Evolutionary conservation across 2,888 invertebrate genomes (phyloP), one percentile per base, ranked within the genome.

Genomic region (Lathronympha strigana): DNA sequence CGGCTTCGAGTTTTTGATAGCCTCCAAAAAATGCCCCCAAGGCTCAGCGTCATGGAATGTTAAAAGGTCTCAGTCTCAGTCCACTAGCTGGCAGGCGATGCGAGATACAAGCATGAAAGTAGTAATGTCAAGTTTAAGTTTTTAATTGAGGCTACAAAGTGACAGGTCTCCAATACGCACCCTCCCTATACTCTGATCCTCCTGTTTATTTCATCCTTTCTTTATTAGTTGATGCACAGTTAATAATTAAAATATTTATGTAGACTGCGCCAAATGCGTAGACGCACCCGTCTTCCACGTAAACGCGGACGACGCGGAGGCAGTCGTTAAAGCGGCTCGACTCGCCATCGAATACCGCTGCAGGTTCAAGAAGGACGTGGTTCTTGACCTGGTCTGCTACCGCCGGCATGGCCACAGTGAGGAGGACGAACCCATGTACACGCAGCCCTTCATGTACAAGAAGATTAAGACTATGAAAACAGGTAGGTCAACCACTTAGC

Each of bases 261-360:
- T 73, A 88, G 94, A 98, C 85, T 96, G 98, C 57, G 98, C 97
- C 0, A 95, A 97, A 74, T 96, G 97, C 55, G 96, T 97, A 13
- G 96, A 97, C 78, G 97, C 98, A 11, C 98, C 98, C 0, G 96
- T 99, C 69, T 95, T 98, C 90, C 98, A 98, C 85, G 98, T 98
- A 19, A 98, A 98, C 82, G 97, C 95, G 11, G 98, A 98, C 83
- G 97, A 98, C 86, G 96, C 98, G 0, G 98, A 98, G 80, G 97
- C 97, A 13, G 98, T 98, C 45, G 94, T 97, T 79, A 95, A 97
- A 82, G 97, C 96, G 13, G 97, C 96, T 75, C 95, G 96, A 75
- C 94, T 98, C 17, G 98, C 98, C 33, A 96, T 98, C 51, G 97
- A 98, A 82, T 99, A 95, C 95, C 94, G 98, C 74, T 94, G 96